Base-by-base conservation (phyloP, 2,888 invertebrate species). In the Hermaeophaga mercurialis region DNA sequence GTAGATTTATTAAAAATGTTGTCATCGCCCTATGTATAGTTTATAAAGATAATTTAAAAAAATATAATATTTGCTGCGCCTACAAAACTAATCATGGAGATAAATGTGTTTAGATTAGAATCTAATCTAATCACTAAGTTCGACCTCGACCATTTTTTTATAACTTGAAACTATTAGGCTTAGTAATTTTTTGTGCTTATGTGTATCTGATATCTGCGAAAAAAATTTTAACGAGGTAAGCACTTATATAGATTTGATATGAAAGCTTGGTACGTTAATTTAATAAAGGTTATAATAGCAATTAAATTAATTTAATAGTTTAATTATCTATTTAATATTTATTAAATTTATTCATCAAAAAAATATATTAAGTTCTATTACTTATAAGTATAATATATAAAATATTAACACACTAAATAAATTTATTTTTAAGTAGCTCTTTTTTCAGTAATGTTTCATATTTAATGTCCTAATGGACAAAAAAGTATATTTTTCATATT, bases 51-150 rank as follows among this genome's bases (percentile, higher is more conserved):
- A 44, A 47, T 47, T 52, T 43, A 58, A 58, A 58, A 52, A 58
- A 54, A 54, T 24, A 31, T n/a, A n/a, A n/a, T n/a, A n/a, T n/a
- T 11, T 17, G 31, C 28, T 44, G 45, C 43, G 36, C 41, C 46
- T 41, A 33, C 26, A 28, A 41, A 59, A 62, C 57, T 62, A 62
- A 62, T 59, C 58, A 58, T 54, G 56, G 36, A 60, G 57, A 60
- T 59, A 59, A 59, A 26, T 54, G 47, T 48, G 46, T 47, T 17
- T 38, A 56, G 61, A 61, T 62, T 58, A 58, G 39, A 39, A 60
- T 57, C 59, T 62, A 58, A 58, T 60, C 58, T 58, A 56, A 56
- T 56, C 52, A 39, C 52, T 41, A 54, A 19, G 39, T 48, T 22
- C 43, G 57, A 47, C 48, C 55, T 56, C 50, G 39, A 19, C 54